phyloP scores from a whole-genome alignment of 1,140 invertebrate genomes.

The Ips typographus region DNA sequence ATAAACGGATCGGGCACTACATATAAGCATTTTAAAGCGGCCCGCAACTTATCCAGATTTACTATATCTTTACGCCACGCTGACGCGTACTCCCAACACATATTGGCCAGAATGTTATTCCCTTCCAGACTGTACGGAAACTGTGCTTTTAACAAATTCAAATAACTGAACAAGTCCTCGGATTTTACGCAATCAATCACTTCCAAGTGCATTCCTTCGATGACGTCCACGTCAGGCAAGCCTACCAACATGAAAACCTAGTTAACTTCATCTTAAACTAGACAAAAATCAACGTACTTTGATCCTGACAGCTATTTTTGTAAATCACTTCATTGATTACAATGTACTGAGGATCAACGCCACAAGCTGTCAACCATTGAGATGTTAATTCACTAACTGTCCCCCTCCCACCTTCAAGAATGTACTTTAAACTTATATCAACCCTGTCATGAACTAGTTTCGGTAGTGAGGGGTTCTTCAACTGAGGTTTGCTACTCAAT shows the following conservation, averaged over 20 bases:
- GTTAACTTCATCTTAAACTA: too few relatives aligned
- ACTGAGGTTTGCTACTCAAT: slow-evolving; percentile 59
- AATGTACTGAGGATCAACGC: slow-evolving; percentile 62
- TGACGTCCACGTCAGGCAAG: too few relatives aligned
- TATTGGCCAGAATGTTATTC: slow-evolving; percentile 77
- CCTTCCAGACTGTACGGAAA: slow-evolving; percentile 85
- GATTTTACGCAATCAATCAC: slow-evolving; percentile 43
- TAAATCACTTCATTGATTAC: slow-evolving; percentile 43
- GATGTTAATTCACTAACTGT: slow-evolving; percentile 81
- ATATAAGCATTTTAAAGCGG: slow-evolving; percentile 62
- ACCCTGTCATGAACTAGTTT: slow-evolving; percentile 61
- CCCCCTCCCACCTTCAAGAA: slow-evolving; percentile 79
- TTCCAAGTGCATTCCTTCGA: slow-evolving; percentile 18
- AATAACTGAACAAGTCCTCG: slow-evolving; percentile 58
- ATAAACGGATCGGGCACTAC: slow-evolving; percentile 64
- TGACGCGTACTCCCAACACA: slow-evolving; percentile 87
- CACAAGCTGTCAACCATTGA: slow-evolving; percentile 73
- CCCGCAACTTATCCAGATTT: slow-evolving; percentile 63
- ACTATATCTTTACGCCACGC: slow-evolving; percentile 81
- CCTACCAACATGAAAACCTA: too few relatives aligned
- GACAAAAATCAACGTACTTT: not conserved
- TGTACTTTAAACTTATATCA: slow-evolving; percentile 70
- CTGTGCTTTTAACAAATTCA: slow-evolving; percentile 66
- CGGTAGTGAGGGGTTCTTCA: slow-evolving; percentile 51
- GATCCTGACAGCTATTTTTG: slow-evolving; percentile 28